Evolutionary conservation across 2,888 invertebrate species (phyloP).

Genomic region (Drosophila pegasa): DNA sequence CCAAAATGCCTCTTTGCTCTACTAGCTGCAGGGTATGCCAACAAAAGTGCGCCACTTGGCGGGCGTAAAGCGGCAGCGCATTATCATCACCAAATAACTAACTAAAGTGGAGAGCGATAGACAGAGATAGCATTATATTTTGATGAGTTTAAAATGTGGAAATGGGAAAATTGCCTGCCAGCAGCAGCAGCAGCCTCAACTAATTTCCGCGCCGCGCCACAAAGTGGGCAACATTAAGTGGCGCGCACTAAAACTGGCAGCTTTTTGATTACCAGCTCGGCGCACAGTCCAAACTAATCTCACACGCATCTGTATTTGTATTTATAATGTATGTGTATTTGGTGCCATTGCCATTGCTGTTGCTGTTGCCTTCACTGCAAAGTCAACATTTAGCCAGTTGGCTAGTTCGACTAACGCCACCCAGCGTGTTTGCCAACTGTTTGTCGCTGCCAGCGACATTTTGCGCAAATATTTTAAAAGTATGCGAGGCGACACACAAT

Average conservation of each 20-base stretch:
- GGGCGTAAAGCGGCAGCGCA: constrained; percentile 31
- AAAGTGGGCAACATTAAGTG: constrained; percentile 52
- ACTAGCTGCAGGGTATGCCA: constrained; percentile 25
- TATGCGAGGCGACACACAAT: constrained; percentile 17
- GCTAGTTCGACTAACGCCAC: constrained; percentile 40
- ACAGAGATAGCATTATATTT: constrained; percentile 6
- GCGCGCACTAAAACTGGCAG: constrained; percentile 44
- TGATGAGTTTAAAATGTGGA: constrained; percentile 48
- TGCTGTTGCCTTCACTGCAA: background rate
- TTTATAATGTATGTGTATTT: constrained; percentile 19
- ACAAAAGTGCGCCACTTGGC: constrained; percentile 21
- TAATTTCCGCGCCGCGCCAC: constrained; percentile 44
- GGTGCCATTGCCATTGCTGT: background rate
- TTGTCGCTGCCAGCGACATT: constrained; percentile 14
- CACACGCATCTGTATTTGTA: constrained; percentile 33
- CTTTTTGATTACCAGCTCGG: constrained; percentile 36
- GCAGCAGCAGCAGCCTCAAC: constrained; percentile 25
- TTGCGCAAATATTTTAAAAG: constrained; percentile 36
- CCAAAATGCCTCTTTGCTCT: background rate
- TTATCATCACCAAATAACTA: constrained; percentile 23
- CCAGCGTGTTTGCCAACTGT: constrained; percentile 50
- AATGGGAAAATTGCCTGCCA: constrained; percentile 27
- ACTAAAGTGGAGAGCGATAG: background rate
- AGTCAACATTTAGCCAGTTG: constrained; percentile 15
- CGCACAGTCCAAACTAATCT: constrained; percentile 41